Evolutionary conservation across 1,140 invertebrate species (phyloP).

Genomic region (Leptonema lineaticorne): DNA sequence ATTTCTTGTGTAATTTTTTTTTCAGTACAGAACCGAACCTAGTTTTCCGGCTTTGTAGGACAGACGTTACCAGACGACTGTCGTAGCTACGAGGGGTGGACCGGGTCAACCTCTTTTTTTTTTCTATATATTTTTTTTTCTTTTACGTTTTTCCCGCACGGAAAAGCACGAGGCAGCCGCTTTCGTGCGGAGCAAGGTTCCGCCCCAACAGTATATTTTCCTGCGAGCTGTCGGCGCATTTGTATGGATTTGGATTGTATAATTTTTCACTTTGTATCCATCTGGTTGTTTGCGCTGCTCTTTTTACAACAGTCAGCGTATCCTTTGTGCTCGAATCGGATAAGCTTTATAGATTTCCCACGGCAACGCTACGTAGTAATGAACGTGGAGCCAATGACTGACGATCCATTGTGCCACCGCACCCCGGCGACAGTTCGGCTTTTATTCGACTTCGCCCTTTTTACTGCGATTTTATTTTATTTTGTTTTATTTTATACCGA

Average conservation of each 20-base stretch:
- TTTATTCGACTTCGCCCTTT: background rate
- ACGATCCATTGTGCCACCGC: conserved; percentile 15
- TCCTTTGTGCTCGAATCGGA: conserved; percentile 32
- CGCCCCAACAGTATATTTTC: conserved; percentile 16
- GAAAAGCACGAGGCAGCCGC: too few relatives aligned
- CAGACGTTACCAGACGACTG: conserved; percentile 7
- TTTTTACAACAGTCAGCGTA: conserved; percentile 29
- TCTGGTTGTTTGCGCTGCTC: conserved; percentile 31
- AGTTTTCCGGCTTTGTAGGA: background rate
- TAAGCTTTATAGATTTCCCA: conserved; percentile 40
- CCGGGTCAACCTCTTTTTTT: background rate
- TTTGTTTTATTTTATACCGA: background rate
- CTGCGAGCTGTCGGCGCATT: conserved; percentile 28
- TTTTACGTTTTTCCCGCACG: background rate
- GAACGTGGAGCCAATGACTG: conserved; percentile 28
- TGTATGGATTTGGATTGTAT: conserved; percentile 38
- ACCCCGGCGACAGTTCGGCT: background rate
- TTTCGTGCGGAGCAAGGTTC: too few relatives aligned
- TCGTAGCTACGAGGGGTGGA: background rate
- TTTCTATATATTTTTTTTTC: too few relatives aligned
- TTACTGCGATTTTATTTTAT: background rate
- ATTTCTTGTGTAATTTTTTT: too few relatives aligned
- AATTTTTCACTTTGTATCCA: conserved; percentile 40
- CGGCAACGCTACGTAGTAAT: conserved; percentile 26
- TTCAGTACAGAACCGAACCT: too few relatives aligned